Evolutionary conservation across 2,888 invertebrate species (phyloP).

Genomic region (Dryomyza anilis): DNA sequence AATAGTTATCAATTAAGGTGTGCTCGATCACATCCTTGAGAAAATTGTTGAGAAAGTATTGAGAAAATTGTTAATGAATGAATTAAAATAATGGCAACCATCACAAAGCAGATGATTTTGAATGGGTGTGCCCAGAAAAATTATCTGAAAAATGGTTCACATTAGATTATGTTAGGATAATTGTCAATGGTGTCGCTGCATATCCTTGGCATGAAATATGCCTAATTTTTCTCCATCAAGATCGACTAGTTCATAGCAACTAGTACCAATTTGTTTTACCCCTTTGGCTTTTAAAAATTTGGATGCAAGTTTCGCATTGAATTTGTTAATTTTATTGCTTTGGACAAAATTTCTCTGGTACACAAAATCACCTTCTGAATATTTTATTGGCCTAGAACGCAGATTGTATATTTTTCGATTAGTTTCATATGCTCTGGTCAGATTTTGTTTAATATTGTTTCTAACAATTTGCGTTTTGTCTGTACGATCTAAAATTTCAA

Average conservation of each 20-base stretch:
- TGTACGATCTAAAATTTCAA: too few relatives aligned
- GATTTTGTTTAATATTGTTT: background rate
- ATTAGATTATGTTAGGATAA: background rate
- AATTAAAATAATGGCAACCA: too few relatives aligned
- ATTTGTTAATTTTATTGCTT: background rate
- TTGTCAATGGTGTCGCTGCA: too few relatives aligned
- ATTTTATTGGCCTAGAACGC: background rate
- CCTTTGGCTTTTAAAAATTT: background rate
- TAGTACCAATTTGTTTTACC: background rate
- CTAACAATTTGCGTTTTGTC: background rate
- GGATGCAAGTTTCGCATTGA: background rate
- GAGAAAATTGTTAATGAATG: too few relatives aligned
- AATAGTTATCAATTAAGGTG: too few relatives aligned
- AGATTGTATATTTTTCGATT: too few relatives aligned
- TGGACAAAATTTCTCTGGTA: background rate
- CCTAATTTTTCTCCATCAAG: background rate
- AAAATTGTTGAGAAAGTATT: too few relatives aligned
- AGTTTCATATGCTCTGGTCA: too few relatives aligned
- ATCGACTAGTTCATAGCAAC: background rate
- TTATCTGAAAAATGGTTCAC: background rate
- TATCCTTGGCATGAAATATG: too few relatives aligned
- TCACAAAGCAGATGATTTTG: background rate
- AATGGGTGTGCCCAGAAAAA: background rate
- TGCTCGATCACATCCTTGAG: too few relatives aligned
- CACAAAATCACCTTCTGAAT: background rate